Evolutionary conservation across 2,797 vertebrate species (phyloP).

Genomic region (Erethizon dorsatum): DNA sequence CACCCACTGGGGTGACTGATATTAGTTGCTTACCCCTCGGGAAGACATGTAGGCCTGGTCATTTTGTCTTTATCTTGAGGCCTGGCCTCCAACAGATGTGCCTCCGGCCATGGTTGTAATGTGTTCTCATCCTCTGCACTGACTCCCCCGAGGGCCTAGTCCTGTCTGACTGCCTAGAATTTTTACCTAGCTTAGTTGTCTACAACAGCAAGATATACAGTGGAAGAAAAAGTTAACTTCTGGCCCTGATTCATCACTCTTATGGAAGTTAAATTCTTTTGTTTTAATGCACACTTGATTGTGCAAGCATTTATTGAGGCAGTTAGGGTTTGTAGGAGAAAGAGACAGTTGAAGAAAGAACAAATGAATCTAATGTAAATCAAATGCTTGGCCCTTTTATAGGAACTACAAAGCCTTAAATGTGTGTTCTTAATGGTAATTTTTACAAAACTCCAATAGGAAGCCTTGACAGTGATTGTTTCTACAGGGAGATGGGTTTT

Average conservation of each 20-base stretch:
- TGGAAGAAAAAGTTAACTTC: constrained; percentile 85
- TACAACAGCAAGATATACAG: constrained; percentile 15
- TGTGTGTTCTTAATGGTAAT: constrained; percentile 92
- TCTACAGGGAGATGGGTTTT: constrained; percentile 90
- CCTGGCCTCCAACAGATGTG: not conserved
- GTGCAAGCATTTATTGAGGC: constrained; percentile 90
- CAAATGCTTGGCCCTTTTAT: constrained; percentile 91
- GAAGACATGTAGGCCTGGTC: not conserved
- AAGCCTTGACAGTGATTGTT: constrained; percentile 92
- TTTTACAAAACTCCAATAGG: constrained; percentile 90
- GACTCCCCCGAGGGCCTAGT: not conserved
- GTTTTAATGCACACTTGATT: constrained; percentile 91
- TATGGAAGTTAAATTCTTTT: constrained; percentile 90
- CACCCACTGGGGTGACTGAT: not conserved
- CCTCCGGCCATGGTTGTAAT: not conserved
- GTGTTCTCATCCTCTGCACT: not conserved
- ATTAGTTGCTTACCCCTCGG: not conserved
- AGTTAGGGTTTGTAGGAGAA: constrained; percentile 87
- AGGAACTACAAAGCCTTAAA: constrained; percentile 90
- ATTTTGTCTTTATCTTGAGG: not conserved
- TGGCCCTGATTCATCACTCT: constrained; percentile 91
- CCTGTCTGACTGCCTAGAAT: not conserved
- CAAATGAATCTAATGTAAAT: constrained; percentile 92
- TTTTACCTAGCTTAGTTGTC: not conserved
- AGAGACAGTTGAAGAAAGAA: constrained; percentile 91